A percentile compares a stretch with the other conserved stretches of the same genome.
Conservation (phyloP, 1,140 invertebrate species). For the Apolygus lucorum region DNA sequence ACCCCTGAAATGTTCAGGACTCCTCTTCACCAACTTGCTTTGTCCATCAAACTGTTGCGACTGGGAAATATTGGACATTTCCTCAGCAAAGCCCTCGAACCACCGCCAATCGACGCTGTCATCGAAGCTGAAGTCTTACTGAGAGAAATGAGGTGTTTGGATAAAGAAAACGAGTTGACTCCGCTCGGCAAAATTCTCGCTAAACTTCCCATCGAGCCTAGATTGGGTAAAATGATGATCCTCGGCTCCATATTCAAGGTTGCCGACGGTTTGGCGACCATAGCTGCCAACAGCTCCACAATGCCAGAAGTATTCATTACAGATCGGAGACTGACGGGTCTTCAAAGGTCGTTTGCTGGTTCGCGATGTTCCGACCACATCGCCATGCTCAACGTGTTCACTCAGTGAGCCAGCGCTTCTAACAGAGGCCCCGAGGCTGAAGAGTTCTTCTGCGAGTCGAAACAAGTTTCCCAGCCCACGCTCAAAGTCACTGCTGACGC, state of each 20-base stretch:
- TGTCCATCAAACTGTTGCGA: constrained; percentile 77
- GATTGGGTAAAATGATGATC: constrained; percentile 91
- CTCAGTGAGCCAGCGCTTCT: constrained; percentile 74
- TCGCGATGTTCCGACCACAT: constrained; percentile 87
- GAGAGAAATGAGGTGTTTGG: constrained; percentile 65
- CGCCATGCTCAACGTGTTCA: constrained; percentile 86
- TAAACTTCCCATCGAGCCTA: constrained; percentile 82
- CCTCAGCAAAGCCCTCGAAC: constrained; percentile 85
- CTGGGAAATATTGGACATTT: constrained; percentile 86
- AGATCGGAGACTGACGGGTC: constrained; percentile 54
- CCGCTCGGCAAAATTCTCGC: constrained; percentile 87
- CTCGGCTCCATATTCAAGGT: constrained; percentile 75
- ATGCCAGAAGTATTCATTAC: constrained; percentile 33
- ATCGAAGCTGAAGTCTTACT: constrained; percentile 75
- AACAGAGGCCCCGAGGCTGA: constrained; percentile 70
- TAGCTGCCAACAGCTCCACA: constrained; percentile 74
- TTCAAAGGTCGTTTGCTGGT: constrained; percentile 76
- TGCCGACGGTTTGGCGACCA: constrained; percentile 81
- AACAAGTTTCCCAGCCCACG: constrained; percentile 79
- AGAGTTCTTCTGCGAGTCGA: constrained; percentile 78
- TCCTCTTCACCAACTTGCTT: constrained; percentile 80
- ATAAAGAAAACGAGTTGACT: constrained; percentile 73
- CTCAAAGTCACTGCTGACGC: constrained; percentile 85
- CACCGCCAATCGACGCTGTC: constrained; percentile 87
- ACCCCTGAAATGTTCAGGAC: constrained; percentile 95